Evolutionary conservation across 2,113 vertebrate species (phyloP).

Genomic region (Prunella fulvescens): DNA sequence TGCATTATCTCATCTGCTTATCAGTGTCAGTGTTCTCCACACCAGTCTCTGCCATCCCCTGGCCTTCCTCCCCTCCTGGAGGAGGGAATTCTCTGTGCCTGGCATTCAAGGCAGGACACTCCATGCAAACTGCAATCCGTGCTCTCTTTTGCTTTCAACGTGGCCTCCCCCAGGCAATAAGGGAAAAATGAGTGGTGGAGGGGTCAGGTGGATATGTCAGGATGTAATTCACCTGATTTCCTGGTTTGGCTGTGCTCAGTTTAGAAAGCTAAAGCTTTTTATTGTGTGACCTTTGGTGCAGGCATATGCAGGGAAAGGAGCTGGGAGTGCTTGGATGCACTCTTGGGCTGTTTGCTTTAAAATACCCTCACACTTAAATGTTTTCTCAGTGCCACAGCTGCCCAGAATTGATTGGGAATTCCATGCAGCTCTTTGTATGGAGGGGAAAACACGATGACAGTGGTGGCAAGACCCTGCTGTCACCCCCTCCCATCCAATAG

Average conservation of each 20-base stretch:
- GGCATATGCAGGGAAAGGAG: background rate
- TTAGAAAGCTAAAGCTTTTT: background rate
- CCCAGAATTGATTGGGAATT: background rate
- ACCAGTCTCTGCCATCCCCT: background rate
- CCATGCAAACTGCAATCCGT: background rate
- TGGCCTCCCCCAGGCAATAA: background rate
- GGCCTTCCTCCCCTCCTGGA: background rate
- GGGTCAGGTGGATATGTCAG: background rate
- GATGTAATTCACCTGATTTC: background rate
- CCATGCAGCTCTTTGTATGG: background rate
- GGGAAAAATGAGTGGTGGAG: background rate
- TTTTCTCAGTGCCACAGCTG: background rate
- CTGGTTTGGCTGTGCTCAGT: background rate
- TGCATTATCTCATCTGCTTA: background rate
- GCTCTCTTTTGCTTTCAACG: background rate
- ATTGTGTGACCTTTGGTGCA: background rate
- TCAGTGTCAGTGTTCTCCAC: background rate
- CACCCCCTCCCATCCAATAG: background rate
- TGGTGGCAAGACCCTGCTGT: background rate
- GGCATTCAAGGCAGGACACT: background rate
- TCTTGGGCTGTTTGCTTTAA: background rate
- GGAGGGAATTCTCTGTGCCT: background rate
- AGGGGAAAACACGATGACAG: accelerated
- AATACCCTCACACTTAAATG: background rate
- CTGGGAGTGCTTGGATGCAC: background rate